These are phyloP conservation scores for Coleophora flavipennella DNA, from an alignment of 2,888 invertebrate species.

Conservation along the genomic window DNA sequence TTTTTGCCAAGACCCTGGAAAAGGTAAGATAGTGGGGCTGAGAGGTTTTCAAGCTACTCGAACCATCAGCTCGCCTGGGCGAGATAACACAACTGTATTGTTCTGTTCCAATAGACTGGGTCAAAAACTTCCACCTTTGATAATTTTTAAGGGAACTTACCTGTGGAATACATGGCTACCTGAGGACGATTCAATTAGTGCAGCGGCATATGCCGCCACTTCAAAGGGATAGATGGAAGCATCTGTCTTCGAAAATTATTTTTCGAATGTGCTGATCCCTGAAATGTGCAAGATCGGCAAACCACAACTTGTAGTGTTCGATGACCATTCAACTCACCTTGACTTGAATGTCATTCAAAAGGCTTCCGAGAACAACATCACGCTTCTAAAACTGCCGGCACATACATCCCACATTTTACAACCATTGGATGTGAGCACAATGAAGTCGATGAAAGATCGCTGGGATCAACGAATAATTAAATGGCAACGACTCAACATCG, in stretches of 20 bases:
- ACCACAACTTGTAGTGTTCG: conserved; percentile 22
- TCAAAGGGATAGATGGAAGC: not conserved
- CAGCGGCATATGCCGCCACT: not conserved
- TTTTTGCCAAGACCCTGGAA: not conserved
- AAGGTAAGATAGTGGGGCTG: not conserved
- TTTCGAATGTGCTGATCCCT: conserved; percentile 16
- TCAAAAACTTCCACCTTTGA: not conserved
- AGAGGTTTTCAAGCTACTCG: not conserved
- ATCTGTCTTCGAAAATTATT: conserved; percentile 20
- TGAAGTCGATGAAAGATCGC: conserved; percentile 13
- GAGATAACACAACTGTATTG: not conserved
- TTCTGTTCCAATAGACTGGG: not conserved
- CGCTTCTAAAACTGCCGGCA: conserved; percentile 22
- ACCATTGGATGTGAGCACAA: conserved; percentile 18
- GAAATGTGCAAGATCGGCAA: conserved; percentile 8
- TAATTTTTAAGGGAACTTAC: not conserved
- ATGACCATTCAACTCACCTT: conserved; percentile 25
- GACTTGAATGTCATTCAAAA: conserved; percentile 14
- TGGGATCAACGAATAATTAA: conserved; percentile 8
- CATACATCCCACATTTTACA: conserved; percentile 22
- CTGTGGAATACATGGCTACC: not conserved
- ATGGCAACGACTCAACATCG: conserved; percentile 6
- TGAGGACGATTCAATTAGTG: too few species aligned
- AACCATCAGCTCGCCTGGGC: not conserved
- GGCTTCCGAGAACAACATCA: conserved; percentile 14